Evolutionary conservation across 1,140 invertebrate genomes (phyloP).

Genomic region (Bombyx mandarina): DNA sequence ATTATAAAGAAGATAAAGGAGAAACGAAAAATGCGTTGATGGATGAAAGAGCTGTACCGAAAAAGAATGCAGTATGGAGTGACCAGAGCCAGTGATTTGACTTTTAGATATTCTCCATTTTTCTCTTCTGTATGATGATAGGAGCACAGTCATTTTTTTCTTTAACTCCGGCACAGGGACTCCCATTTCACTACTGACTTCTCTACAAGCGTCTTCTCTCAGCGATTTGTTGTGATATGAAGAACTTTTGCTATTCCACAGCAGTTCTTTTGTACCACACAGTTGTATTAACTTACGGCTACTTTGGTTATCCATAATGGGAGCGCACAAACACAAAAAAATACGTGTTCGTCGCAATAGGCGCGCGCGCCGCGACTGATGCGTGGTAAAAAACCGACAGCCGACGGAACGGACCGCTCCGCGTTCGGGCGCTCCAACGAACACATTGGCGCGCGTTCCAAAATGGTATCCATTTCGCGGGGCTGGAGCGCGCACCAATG

Average conservation of each 20-base stretch:
- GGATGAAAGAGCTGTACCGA: too few relatives aligned
- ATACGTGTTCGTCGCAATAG: too few relatives aligned
- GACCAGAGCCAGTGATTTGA: too few relatives aligned
- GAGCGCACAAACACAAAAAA: constrained; percentile 19
- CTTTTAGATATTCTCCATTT: too few relatives aligned
- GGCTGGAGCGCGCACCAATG: constrained; percentile 33
- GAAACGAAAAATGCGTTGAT: too few relatives aligned
- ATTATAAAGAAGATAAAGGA: constrained; percentile 8
- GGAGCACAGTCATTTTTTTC: constrained; percentile 11
- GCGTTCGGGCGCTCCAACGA: constrained; percentile 48
- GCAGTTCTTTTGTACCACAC: constrained; percentile 14
- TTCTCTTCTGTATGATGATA: background rate
- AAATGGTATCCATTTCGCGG: constrained; percentile 49
- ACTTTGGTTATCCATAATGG: constrained; percentile 33
- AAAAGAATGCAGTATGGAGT: too few relatives aligned
- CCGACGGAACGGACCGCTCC: constrained; percentile 39
- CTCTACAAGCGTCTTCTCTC: constrained; percentile 12
- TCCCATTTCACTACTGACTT: constrained; percentile 15
- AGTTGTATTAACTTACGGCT: constrained; percentile 19
- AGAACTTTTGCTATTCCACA: constrained; percentile 11
- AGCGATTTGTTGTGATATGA: constrained; percentile 5
- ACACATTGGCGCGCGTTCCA: constrained; percentile 27
- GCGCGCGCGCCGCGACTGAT: too few relatives aligned
- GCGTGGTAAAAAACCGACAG: too few relatives aligned
- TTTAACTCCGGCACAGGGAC: constrained; percentile 16